Evolutionary conservation across 2,113 vertebrate species (phyloP), one percentile per base, ranked within the genome.

Genomic region (Muntiacus reevesi): DNA sequence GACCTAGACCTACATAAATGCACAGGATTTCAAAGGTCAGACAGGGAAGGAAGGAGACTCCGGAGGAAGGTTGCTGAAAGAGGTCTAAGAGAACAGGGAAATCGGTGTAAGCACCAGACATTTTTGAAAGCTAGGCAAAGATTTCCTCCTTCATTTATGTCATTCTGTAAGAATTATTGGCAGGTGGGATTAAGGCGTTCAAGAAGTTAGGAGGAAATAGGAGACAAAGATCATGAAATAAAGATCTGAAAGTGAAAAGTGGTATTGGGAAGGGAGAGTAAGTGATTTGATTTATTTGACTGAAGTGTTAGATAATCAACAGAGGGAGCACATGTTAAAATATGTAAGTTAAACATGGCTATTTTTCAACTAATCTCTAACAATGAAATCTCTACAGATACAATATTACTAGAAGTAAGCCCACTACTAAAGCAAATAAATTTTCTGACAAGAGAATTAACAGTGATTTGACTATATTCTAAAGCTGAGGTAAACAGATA

Each of bases 341-440:
- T 6, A 85, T 1, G 5, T 40, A 76, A 67, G 15, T 74, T 47
- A 81, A n/a, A 64, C 25, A 4, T 62, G 59, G 76, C 36, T 21
- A 6, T 23, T 96, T 94, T 92, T 67, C 28, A 96, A 17, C 67
- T 93, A 95, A 86, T 91, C 84, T 76, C 59, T 94, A 40, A 19
- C 74, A 92, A 76, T 23, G 5, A 94, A 89, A 79, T 3, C 3
- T 87, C 6, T 79, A 4, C 6, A 36, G 54, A n/a, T 71, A 91
- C 5, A 81, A 16, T 45, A 19, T 64, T 0, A 1, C 60, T 79
- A 89, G 9, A 96, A 97, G 93, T 14, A 5, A 95, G 90, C 17
- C 7, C 43, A 11, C 21, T 96, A 97, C 62, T 60, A 96, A 94
- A 78, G 8, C 0, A 94, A 62, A 59, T 93, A 1, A 52, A 71